These are phyloP conservation scores for Drosophila mauritiana DNA, from an alignment of 1,140 invertebrate genomes.

Conservation along the genomic window DNA sequence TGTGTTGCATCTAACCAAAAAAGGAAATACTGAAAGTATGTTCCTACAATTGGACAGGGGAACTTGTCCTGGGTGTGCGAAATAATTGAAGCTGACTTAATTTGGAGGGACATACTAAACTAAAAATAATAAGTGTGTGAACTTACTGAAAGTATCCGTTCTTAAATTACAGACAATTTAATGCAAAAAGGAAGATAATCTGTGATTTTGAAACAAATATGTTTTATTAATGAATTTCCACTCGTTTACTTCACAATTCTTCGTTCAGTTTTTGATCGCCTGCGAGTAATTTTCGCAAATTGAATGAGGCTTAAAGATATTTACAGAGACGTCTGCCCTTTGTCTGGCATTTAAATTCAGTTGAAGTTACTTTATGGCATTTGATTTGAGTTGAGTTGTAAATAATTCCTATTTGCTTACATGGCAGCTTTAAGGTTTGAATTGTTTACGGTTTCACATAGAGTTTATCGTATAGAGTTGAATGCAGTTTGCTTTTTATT, in stretches of 20 bases:
- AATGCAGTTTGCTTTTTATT: conserved; percentile 52
- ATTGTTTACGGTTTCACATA: conserved; percentile 49
- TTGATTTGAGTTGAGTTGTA: conserved; percentile 51
- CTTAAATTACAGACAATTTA: too few species aligned
- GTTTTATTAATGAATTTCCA: conserved; percentile 73
- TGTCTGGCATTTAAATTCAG: conserved; percentile 65
- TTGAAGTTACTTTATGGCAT: conserved; percentile 79
- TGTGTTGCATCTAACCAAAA: conserved; percentile 39
- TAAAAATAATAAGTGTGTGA: not conserved
- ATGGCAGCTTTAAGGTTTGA: conserved; percentile 44
- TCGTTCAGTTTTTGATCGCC: conserved; percentile 54
- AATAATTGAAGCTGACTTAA: conserved; percentile 34
- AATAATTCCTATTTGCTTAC: conserved; percentile 60
- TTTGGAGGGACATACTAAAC: not conserved
- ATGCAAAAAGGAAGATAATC: too few species aligned
- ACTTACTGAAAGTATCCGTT: too few species aligned
- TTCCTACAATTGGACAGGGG: conserved; percentile 25
- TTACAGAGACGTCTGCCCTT: conserved; percentile 63
- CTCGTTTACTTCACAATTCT: conserved; percentile 65
- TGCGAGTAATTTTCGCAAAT: conserved; percentile 48
- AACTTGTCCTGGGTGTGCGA: conserved; percentile 11
- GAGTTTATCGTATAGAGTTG: conserved; percentile 59
- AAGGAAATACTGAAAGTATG: conserved; percentile 19
- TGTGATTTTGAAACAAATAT: conserved; percentile 78
- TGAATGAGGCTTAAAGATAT: conserved; percentile 76